Conservation (phyloP, 2,797 vertebrate species). For the Poecilia velifera region DNA sequence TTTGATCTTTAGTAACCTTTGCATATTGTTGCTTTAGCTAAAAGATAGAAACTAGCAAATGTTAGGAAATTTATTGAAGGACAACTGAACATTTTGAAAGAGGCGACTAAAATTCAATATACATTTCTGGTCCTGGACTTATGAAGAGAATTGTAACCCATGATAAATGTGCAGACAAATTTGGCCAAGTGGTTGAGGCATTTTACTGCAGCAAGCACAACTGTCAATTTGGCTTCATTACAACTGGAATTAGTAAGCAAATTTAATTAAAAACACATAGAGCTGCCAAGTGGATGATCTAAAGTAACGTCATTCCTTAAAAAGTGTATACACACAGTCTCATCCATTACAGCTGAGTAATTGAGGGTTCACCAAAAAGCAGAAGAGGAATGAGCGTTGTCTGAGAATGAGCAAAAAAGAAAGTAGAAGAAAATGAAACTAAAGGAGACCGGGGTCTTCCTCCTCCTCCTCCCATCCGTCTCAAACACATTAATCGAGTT, state of each 20-base stretch:
- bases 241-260: neutral
- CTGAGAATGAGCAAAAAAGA: conserved; percentile 30
- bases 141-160: neutral
- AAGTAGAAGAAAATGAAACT: conserved; percentile 42
- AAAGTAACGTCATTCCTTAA: conserved; percentile 34
- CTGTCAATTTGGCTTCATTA: conserved; percentile 1
- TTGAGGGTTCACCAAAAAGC: conserved; percentile 28
- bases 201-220: neutral
- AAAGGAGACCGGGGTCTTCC: conserved; percentile 23
- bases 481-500: conserved; percentile 79
- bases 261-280: conserved; percentile 13
- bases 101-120: neutral
- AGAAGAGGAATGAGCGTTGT: conserved; percentile 42
- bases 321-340: conserved; percentile 18
- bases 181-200: neutral
- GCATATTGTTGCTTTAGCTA: neutral
- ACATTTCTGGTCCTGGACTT: neutral
- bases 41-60: neutral
- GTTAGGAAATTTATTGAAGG: neutral
- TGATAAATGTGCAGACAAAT: neutral
- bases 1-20: neutral
- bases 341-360: conserved; percentile 38
- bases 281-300: conserved; percentile 19
- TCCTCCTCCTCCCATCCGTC: conserved; percentile 51
- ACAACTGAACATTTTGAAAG: neutral